Evolutionary conservation across 2,888 invertebrate genomes (phyloP).

Genomic region (Epinotia demarniana): DNA sequence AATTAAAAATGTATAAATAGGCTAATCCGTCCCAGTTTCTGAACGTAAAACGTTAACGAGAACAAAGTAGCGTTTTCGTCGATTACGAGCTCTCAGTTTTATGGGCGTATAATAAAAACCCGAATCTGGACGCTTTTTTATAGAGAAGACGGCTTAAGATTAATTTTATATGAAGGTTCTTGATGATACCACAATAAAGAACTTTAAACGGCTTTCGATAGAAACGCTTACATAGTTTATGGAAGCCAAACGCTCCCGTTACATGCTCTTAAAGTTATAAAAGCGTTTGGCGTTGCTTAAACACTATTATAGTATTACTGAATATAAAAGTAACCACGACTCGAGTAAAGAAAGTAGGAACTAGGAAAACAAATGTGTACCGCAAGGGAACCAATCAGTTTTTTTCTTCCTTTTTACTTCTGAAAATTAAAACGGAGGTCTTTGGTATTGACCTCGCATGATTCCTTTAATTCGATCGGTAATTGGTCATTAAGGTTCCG

Average conservation of each 20-base stretch:
- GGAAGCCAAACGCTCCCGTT: conserved; percentile 39
- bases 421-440: conserved; percentile 61
- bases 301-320: conserved; percentile 15
- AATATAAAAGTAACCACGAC: conserved; percentile 2
- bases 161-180: conserved; percentile 64
- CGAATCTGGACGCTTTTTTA: conserved; percentile 70
- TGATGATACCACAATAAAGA: conserved; percentile 63
- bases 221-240: conserved; percentile 43
- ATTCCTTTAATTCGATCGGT: conserved; percentile 76
- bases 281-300: conserved; percentile 26
- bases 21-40: conserved; percentile 64
- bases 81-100: conserved; percentile 75
- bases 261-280: conserved; percentile 32
- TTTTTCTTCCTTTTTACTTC: conserved; percentile 54
- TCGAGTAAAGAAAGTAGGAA: conserved; percentile 28
- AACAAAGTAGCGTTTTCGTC: conserved; percentile 57
- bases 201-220: conserved; percentile 56
- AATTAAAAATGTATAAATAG: conserved; percentile 68
- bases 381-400: conserved; percentile 55
- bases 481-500: conserved; percentile 78
- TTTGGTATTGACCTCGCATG: conserved; percentile 62
- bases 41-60: conserved; percentile 51
- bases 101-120: conserved; percentile 73
- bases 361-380: conserved; percentile 48
- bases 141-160: conserved; percentile 65